Evolutionary conservation across 2,113 vertebrate genomes (phyloP), one percentile per base, ranked within the genome.

Genomic region (Mohoua ochrocephala): DNA sequence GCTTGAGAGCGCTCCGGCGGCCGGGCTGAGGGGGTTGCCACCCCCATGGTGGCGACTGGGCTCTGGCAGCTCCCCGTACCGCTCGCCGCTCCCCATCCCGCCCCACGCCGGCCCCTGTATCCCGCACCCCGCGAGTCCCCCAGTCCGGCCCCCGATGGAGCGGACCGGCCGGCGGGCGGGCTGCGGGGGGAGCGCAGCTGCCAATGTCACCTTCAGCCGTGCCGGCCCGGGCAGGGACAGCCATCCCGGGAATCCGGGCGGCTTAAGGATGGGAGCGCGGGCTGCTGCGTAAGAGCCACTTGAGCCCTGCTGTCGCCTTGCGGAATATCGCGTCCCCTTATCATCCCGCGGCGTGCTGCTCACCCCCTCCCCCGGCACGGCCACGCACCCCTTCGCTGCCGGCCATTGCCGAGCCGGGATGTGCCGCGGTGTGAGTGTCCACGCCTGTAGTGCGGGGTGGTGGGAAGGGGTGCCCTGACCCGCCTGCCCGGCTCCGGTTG

Each of bases 281-380:
- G 77, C 84, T 94, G 93, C 95, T 95, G 93, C 95, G 95, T 97
- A 96, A 97, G 93, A 97, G 96, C 96, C 95, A 97, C 96, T 97
- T 95, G 96, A 97, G 96, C 96, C 93, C 87, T 87, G 88, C 94
- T 92, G 94, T 95, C 71, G 94, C 92, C 89, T 96, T 91, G 94
- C 54, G 54, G 91, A 87, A 93, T 96, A 96, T 95, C 95, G 75
- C 26, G 68, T 95, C 88, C 96, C 53, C 91, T 94, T 96, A 95
- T 97, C 95, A 30, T 53, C 71, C 91, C 10, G 53, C 78, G 86
- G 61, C 89, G 75, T 44, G 78, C 73, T 59, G 60, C 52, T 69
- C 91, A 11, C 59, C 31, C 80, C 41, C 64, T 61, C 81, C 68
- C 81, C 49, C 85, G 20, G 39, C 47, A 22, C 57, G 15, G 86